Evolutionary conservation across 2,888 invertebrate genomes (phyloP).

Genomic region (Rhagonycha fulva): DNA sequence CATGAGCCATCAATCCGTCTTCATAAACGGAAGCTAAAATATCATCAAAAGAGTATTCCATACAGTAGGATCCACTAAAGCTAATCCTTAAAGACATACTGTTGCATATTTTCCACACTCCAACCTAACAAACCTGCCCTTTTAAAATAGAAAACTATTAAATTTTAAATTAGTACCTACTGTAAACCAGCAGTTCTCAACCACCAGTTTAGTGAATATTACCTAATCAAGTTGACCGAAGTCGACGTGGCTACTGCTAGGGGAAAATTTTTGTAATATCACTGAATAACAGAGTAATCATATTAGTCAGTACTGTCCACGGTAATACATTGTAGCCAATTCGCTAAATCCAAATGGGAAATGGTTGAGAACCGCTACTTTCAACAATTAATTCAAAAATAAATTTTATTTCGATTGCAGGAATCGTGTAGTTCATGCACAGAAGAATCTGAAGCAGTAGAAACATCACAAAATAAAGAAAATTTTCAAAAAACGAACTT

Average conservation of each 20-base stretch:
- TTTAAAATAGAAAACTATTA: neutral
- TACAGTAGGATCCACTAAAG: neutral
- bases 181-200: neutral
- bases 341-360: no score
- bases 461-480: constrained; percentile 53
- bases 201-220: neutral
- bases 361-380: neutral
- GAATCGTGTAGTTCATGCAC: constrained; percentile 50
- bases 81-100: neutral
- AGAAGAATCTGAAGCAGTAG: constrained; percentile 52
- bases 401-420: constrained; percentile 35
- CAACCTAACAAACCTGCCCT: neutral
- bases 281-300: no score
- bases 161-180: neutral
- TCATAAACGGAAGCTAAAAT: neutral
- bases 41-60: neutral
- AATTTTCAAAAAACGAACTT: constrained; percentile 56
- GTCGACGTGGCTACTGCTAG: no score
- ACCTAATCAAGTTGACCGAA: no score
- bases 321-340: no score
- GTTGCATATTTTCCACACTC: neutral
- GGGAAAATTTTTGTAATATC: no score
- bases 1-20: neutral
- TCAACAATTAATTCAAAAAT: neutral
- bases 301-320: no score